phyloP scores from a whole-genome alignment of 2,888 invertebrate genomes.

The Sarcophaga caerulescens region DNA sequence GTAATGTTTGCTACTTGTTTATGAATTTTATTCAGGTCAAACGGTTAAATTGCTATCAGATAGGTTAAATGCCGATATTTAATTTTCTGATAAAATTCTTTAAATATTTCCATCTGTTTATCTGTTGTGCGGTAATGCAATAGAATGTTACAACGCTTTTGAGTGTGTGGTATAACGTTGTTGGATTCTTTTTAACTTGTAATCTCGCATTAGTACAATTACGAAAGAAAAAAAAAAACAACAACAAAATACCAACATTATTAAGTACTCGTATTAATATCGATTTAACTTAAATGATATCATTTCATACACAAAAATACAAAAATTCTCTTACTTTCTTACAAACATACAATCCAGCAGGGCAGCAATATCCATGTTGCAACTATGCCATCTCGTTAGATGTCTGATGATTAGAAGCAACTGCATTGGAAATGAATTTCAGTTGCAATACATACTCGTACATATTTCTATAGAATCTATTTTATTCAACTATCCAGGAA shows the following conservation, averaged over 20 bases:
- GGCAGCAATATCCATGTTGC: neutral
- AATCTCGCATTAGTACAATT: slow-evolving; percentile 59
- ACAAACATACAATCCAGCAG: too few relatives aligned
- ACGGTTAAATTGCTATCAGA: too few relatives aligned
- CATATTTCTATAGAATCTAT: neutral
- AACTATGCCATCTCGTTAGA: neutral
- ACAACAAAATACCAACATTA: too few relatives aligned
- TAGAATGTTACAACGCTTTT: neutral
- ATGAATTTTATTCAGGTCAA: too few relatives aligned
- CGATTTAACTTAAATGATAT: slow-evolving; percentile 17
- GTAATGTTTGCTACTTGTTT: too few relatives aligned
- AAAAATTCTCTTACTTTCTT: neutral
- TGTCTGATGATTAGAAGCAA: neutral
- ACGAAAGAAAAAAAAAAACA: neutral
- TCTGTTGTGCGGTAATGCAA: slow-evolving; percentile 29
- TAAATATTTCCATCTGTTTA: slow-evolving; percentile 13
- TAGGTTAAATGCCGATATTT: neutral
- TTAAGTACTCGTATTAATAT: neutral
- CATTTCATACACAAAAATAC: slow-evolving; percentile 9
- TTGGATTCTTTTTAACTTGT: slow-evolving; percentile 19
- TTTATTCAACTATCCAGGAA: slow-evolving; percentile 14
- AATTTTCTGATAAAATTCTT: neutral
- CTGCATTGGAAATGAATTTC: slow-evolving; percentile 34
- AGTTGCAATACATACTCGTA: neutral
- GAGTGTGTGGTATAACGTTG: slow-evolving; percentile 8